Percentiles rank a stretch among this genome's conserved stretches.
Evolutionary conservation across 1,140 invertebrate species (phyloP).

Genomic region (Linepithema humile): DNA sequence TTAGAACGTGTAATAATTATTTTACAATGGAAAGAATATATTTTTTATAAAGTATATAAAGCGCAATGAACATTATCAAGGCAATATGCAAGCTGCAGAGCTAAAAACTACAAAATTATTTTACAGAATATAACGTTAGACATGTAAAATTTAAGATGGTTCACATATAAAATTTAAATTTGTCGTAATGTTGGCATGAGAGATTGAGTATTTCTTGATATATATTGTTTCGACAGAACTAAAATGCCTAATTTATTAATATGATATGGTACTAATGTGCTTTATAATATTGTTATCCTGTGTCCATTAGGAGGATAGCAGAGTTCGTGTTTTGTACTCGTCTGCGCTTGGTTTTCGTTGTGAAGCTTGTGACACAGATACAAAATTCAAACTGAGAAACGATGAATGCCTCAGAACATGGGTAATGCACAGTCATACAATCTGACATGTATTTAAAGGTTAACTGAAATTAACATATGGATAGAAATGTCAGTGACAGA

Average conservation of each 20-base stretch:
- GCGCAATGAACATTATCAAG: too few species aligned
- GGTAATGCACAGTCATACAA: conserved; percentile 84
- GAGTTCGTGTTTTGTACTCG: conserved; percentile 59
- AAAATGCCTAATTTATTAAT: neutral
- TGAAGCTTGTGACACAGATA: conserved; percentile 60
- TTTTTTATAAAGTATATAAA: neutral
- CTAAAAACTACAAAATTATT: neutral
- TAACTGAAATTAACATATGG: neutral
- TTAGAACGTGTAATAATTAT: neutral
- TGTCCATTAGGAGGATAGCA: conserved; percentile 66
- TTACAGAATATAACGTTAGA: neutral
- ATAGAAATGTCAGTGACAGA: neutral
- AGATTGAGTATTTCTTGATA: neutral
- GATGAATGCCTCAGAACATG: conserved; percentile 92
- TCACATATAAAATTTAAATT: neutral
- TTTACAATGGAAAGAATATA: neutral
- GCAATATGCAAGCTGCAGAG: neutral
- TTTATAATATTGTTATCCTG: conserved; percentile 53
- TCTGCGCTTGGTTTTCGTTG: conserved; percentile 61
- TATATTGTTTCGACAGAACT: neutral
- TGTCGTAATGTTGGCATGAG: neutral
- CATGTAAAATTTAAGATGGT: neutral
- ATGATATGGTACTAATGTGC: conserved; percentile 4
- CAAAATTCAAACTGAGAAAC: conserved; percentile 79
- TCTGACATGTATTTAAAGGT: neutral